Evolutionary conservation across 2,113 vertebrate genomes (phyloP), one percentile per base, ranked within the genome.

Genomic region (Empidonax traillii): DNA sequence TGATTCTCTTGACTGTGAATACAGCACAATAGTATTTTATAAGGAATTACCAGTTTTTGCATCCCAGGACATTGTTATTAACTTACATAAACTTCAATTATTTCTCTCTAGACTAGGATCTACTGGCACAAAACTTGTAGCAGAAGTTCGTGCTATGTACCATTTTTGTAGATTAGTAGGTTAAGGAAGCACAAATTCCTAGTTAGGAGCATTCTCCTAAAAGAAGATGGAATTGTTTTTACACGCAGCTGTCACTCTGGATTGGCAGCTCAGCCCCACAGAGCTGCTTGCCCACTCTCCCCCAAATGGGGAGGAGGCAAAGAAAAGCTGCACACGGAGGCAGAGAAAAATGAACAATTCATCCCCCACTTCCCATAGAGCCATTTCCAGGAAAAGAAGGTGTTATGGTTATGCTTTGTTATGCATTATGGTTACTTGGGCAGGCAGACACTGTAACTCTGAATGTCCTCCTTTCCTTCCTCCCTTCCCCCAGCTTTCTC

Each of bases 371-470:
- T 85, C 23, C 56, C 18, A 20, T 28, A 53, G 9, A 82, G 62
- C 33, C 21, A 16, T 41, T 47, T 35, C 43, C 74, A 75, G 44
- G 12, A 62, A 77, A 81, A 23, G 19, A 30, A 35, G 16, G 17
- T 41, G 39, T 41, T 41, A 41, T 41, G 39, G 39, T 41, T 41
- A 41, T 41, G 10, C 31, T 69, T 33, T 0, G 0, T 39, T 31
- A 10, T 19, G 16, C 1, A 1, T 17, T 31, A 33, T 1, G 1
- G 11, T 30, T 46, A 31, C 8, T 59, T 5, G 12, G 31, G 53
- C 68, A 44, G 52, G 37, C 23, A 76, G 21, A 41, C 8, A 4
- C 14, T 46, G 43, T 17, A 33, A 23, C 10, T 35, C 30, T 22
- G 37, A 21, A 18, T 1, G 5, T 18, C 17, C 56, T 46, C 23